These are phyloP conservation scores for Phenganax marumi DNA, from an alignment of 92 coral and sea anemone species.

Conservation along the genomic window DNA sequence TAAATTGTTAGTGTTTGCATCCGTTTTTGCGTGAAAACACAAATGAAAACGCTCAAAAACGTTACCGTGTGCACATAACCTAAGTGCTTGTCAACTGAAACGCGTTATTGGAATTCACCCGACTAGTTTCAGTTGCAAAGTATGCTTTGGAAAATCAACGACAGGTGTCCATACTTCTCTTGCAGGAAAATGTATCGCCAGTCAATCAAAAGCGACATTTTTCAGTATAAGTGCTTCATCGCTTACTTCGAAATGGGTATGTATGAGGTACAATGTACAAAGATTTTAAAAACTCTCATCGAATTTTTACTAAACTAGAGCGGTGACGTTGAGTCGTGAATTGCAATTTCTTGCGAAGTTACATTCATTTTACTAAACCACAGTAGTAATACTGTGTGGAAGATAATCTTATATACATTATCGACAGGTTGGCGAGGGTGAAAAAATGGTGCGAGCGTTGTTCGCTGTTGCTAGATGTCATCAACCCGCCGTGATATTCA, in stretches of 20 bases:
- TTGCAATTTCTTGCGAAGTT: no score
- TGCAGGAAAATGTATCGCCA: slow-evolving; percentile 89
- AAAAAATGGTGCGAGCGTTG: slow-evolving; percentile 98
- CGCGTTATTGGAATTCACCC: no score
- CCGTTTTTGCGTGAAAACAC: no score
- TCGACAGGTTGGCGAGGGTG: slow-evolving; percentile 90
- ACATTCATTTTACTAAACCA: no score
- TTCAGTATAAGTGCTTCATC: slow-evolving; percentile 98
- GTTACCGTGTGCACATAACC: no score
- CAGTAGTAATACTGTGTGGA: no score
- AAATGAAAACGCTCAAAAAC: no score
- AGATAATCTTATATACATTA: background rate
- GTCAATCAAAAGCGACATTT: slow-evolving; percentile 98
- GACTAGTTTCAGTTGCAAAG: background rate
- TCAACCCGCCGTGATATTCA: slow-evolving; percentile 93
- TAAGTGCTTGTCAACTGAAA: no score
- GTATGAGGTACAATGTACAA: slow-evolving; percentile 8
- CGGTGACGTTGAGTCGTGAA: no score
- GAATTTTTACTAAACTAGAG: no score
- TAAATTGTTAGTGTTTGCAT: no score
- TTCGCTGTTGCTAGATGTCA: slow-evolving; percentile 95
- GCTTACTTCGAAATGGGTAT: slow-evolving; percentile 95
- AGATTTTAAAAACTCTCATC: no score
- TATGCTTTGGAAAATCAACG: background rate
- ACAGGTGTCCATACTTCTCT: background rate